Conservation (phyloP, 2,113 vertebrate species). For the Rhabdomys dilectus region DNA sequence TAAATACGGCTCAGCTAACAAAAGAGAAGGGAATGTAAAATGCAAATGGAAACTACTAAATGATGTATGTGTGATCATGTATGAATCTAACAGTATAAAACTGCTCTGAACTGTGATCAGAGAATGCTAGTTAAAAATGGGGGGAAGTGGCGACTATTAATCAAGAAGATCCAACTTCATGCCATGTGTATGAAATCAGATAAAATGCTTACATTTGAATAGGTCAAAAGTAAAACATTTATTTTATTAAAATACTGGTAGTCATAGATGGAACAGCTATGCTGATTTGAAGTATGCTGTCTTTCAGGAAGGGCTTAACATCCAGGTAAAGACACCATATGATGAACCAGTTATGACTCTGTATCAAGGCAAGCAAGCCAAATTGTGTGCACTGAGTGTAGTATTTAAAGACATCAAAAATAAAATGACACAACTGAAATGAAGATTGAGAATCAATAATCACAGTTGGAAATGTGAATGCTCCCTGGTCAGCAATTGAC, state of each 20-base stretch:
- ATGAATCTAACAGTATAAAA: background rate
- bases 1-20: background rate
- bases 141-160: background rate
- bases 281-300: background rate
- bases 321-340: background rate
- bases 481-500: background rate
- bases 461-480: background rate
- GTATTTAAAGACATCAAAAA: background rate
- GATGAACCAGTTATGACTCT: background rate
- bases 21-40: background rate
- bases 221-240: background rate
- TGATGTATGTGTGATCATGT: background rate
- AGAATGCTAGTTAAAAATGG: background rate
- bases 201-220: background rate
- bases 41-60: background rate
- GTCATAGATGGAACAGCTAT: background rate
- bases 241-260: background rate
- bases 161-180: background rate
- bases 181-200: background rate
- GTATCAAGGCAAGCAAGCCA: background rate
- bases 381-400: background rate
- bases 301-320: background rate
- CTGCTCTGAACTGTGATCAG: background rate
- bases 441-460: background rate
- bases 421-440: background rate